Evolutionary conservation across 2,113 vertebrate genomes (phyloP), one percentile per base, ranked within the genome.

Genomic region (Psittacus erithacus): DNA sequence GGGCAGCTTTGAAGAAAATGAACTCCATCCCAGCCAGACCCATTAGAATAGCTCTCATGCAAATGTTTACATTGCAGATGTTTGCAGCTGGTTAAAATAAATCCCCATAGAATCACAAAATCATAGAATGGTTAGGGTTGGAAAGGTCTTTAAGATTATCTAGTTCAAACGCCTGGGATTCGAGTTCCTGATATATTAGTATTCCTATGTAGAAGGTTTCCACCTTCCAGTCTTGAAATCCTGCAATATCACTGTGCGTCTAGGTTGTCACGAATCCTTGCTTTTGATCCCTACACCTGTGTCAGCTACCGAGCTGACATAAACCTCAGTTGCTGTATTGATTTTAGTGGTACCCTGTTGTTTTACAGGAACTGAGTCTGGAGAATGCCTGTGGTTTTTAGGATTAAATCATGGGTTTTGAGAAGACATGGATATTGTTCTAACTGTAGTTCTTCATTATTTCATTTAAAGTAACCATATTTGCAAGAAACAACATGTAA

Each of bases 121-220:
- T 59, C 20, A 10, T 57, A 57, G 55, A 33, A 53, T 53, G 28
- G 52, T 31, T 53, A 53, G 52, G 20, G 33, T n/a, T 59, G 55
- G 55, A 59, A 59, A 59, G 55, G 33, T n/a, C 33, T 59, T n/a
- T 15, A n/a, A 59, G 33, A n/a, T 59, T 23, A n/a, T 59, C 55
- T 59, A 59, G 20, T 59, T n/a, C 33, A 23, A n/a, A 10, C 33
- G n/a, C 13, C 0, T 53, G 41, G 59, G 19, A 29, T 55, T 74
- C 15, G 53, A 52, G 64, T 13, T 68, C 78, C 20, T 24, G 0
- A 2, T 17, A 5, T 6, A 7, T 28, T 3, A 1, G 5, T 62
- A 53, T 74, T 60, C 17, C 17, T 10, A 2, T 0, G 0, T 63
- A 47, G 39, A 59, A 43, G 13, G 7, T 71, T 82, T 82, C n/a